Evolutionary conservation across 2,888 invertebrate species (phyloP).

Genomic region (Cheilosia scutellata): DNA sequence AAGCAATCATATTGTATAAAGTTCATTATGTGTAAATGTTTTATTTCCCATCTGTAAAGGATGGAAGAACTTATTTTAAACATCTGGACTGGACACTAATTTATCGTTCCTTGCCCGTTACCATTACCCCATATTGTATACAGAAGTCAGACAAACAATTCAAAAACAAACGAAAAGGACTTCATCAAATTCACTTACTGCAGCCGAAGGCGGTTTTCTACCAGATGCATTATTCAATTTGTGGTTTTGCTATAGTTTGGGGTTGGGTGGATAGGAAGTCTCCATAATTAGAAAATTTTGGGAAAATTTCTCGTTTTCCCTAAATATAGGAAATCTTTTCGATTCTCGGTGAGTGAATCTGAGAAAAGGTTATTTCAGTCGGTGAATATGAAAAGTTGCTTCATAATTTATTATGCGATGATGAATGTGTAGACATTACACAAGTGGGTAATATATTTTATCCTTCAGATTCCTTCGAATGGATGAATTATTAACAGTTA

Average conservation of each 20-base stretch:
- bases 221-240: constrained; percentile 61
- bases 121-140: background rate
- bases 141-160: constrained; percentile 7
- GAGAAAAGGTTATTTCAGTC: background rate
- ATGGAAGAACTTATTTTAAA: background rate
- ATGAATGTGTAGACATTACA: background rate
- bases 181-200: constrained; percentile 30
- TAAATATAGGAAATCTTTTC: constrained; percentile 12
- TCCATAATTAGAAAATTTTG: constrained; percentile 50
- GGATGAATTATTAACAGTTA: background rate
- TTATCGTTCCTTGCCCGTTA: constrained; percentile 8
- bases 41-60: background rate
- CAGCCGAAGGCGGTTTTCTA: constrained; percentile 31
- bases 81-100: constrained; percentile 8
- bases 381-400: background rate
- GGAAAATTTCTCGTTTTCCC: constrained; percentile 5
- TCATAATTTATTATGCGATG: constrained; percentile 15
- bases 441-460: background rate
- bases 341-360: background rate
- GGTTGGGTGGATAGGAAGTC: constrained; percentile 12
- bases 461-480: background rate
- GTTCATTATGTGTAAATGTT: background rate
- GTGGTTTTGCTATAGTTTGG: constrained; percentile 25
- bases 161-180: constrained; percentile 5
- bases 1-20: constrained; percentile 27